Conservation (phyloP, 2,888 invertebrate species). For the Eremobia ochroleuca region DNA sequence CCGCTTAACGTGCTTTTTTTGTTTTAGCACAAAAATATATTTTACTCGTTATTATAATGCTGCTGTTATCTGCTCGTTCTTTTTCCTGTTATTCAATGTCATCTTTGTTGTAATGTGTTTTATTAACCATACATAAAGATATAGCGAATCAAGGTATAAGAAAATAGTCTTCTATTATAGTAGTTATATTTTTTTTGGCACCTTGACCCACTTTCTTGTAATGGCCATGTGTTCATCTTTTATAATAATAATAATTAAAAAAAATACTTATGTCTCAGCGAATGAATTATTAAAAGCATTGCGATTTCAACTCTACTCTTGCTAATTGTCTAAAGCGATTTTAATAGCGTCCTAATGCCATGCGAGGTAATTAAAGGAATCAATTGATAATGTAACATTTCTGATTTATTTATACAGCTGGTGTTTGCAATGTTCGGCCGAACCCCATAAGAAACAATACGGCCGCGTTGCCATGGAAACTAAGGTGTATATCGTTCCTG, state of each 20-base stretch:
- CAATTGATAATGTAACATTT: slow-evolving; percentile 58
- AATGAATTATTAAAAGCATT: slow-evolving; percentile 46
- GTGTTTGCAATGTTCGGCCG: slow-evolving; percentile 70
- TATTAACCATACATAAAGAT: slow-evolving; percentile 21
- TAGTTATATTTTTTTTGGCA: slow-evolving; percentile 15
- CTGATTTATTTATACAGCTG: slow-evolving; percentile 81
- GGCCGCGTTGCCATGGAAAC: slow-evolving; percentile 72
- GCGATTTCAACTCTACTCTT: slow-evolving; percentile 45
- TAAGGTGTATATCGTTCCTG: slow-evolving; percentile 83
- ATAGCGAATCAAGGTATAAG: slow-evolving; percentile 19
- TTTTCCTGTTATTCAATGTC: slow-evolving; percentile 43
- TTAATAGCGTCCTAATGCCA: slow-evolving; percentile 45
- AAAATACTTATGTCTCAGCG: slow-evolving; percentile 38
- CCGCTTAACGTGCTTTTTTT: slow-evolving; percentile 21
- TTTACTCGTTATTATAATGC: slow-evolving; percentile 41
- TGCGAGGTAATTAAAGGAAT: slow-evolving; percentile 55
- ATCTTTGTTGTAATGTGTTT: slow-evolving; percentile 28
- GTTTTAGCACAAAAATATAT: slow-evolving; percentile 19
- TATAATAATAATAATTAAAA: neutral
- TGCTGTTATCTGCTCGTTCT: slow-evolving; percentile 35
- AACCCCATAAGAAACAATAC: slow-evolving; percentile 82
- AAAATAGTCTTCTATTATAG: neutral
- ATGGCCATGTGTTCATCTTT: slow-evolving; percentile 12
- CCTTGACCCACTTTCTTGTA: slow-evolving; percentile 25
- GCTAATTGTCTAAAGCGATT: slow-evolving; percentile 41